Evolutionary conservation across 2,888 invertebrate genomes (phyloP), one percentile per base, ranked within the genome.

Genomic region (Agrenia bidenticulata): DNA sequence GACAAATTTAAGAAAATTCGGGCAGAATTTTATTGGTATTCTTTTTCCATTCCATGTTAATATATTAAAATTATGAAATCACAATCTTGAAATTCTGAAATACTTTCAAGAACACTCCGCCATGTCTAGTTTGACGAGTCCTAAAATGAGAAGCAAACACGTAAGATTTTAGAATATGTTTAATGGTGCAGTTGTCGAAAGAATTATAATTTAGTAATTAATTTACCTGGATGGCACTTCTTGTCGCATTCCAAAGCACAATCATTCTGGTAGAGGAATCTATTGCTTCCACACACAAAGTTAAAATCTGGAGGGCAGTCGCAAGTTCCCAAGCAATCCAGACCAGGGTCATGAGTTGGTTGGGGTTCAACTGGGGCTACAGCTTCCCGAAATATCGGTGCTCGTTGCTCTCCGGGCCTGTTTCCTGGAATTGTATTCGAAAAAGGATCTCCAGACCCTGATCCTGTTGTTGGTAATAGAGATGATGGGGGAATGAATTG

Each of bases 211-310:
- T n/a, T n/a, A n/a, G n/a, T n/a, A n/a, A n/a, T n/a, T n/a, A n/a
- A n/a, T n/a, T 55, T n/a, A 55, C 55, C 55, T 55, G 55, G 55
- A 55, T 32, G 2, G 19, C 55, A 55, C 7, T 32, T 26, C 32
- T 55, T 55, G 17, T 55, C 55, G 17, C 55, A 55, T n/a, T 32
- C 55, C 2, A 55, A 17, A 32, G 55, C 55, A 17, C 55, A 55
- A 5, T 55, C 55, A 32, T 55, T 55, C 19, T 55, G 55, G 17
- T 55, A 55, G 2, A 55, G 17, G 27, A 55, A 32, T 2, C 55
- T 26, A 32, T 55, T 55, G 13, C n/a, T 17, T 7, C 55, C 55
- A 19, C 55, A 55, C 13, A 55, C 55, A 17, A 55, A 55, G 17
- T 9, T n/a, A 27, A 55, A 55, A 9, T 55, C n/a, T 17, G 23